Evolutionary conservation across 2,888 invertebrate species (phyloP).

Genomic region (Dasypolia templi): DNA sequence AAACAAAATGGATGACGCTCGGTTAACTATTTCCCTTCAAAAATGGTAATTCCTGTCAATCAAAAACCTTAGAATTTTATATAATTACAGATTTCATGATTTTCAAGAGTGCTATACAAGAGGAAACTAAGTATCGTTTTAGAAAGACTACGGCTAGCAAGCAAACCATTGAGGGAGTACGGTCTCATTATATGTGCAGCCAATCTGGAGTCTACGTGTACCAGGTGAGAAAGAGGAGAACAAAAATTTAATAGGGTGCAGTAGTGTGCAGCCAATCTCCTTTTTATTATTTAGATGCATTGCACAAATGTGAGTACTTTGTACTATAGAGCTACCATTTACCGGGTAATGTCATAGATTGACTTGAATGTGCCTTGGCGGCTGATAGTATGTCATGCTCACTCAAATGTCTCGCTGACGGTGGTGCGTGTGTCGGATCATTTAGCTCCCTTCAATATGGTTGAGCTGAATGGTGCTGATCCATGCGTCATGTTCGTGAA

Average conservation of each 20-base stretch:
- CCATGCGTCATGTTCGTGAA: too few species aligned
- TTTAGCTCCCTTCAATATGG: too few species aligned
- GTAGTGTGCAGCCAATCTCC: too few species aligned
- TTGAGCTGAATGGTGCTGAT: too few species aligned
- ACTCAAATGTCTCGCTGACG: too few species aligned
- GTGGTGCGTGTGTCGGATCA: too few species aligned
- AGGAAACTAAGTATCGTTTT: conserved; percentile 85
- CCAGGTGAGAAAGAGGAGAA: conserved; percentile 72
- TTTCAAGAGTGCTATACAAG: conserved; percentile 86
- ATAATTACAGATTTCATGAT: conserved; percentile 81
- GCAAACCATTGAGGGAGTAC: conserved; percentile 86
- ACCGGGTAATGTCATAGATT: too few species aligned
- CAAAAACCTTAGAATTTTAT: neutral
- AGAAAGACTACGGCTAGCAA: conserved; percentile 87
- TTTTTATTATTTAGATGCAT: too few species aligned
- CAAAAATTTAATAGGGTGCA: neutral
- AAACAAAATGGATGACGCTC: neutral
- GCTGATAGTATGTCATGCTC: too few species aligned
- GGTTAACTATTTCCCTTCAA: neutral
- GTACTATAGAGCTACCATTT: too few species aligned
- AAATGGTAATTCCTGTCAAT: neutral
- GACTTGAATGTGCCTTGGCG: too few species aligned
- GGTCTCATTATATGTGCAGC: conserved; percentile 88
- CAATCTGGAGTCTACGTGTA: conserved; percentile 87
- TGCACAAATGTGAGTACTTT: too few species aligned